phyloP scores from a whole-genome alignment of 2,113 vertebrate genomes.

The Suricata suricatta region DNA sequence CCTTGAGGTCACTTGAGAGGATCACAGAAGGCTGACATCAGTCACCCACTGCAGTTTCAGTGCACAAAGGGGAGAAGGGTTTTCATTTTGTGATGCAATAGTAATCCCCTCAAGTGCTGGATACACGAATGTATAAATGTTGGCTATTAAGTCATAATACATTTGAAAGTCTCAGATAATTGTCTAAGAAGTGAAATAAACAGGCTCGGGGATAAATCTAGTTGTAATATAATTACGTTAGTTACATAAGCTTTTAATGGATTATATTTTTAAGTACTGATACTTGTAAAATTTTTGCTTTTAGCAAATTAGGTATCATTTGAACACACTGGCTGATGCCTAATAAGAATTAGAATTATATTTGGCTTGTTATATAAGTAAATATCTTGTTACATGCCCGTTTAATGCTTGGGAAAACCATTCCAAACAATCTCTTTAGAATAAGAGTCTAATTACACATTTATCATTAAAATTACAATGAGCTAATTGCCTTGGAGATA shows the following conservation, averaged over 20 bases:
- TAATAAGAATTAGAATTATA: conserved; percentile 79
- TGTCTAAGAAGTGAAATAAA: conserved; percentile 73
- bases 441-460: conserved; percentile 80
- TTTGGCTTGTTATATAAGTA: conserved; percentile 79
- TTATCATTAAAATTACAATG: conserved; percentile 82
- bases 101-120: conserved; percentile 47
- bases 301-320: conserved; percentile 80
- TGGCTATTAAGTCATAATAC: conserved; percentile 57
- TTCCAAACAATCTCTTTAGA: conserved; percentile 80
- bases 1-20: background rate
- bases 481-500: conserved; percentile 82
- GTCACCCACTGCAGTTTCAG: background rate
- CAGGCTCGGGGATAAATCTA: conserved; percentile 67
- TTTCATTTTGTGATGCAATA: background rate
- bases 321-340: conserved; percentile 64
- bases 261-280: conserved; percentile 78
- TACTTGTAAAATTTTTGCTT: conserved; percentile 77
- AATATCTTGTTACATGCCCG: conserved; percentile 80
- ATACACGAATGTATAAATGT: conserved; percentile 49
- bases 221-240: conserved; percentile 73
- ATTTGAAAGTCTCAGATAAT: conserved; percentile 67
- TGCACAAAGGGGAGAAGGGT: background rate
- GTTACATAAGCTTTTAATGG: conserved; percentile 77
- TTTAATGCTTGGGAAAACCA: conserved; percentile 74
- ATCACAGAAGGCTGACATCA: background rate